Evolutionary conservation across 2,888 invertebrate genomes (phyloP), one percentile per base, ranked within the genome.

Genomic region (Phrixothrix hirtus): DNA sequence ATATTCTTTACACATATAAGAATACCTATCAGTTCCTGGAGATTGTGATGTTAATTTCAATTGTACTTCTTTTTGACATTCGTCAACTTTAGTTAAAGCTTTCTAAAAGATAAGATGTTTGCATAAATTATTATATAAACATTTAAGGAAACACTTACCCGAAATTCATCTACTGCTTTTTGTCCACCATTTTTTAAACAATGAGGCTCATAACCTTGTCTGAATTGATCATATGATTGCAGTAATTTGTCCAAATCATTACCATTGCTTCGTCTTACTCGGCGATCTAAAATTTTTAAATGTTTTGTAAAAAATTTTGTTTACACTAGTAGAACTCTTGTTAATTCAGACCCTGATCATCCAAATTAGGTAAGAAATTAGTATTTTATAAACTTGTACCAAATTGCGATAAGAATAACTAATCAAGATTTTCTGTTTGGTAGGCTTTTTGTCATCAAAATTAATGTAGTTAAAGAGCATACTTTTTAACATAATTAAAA

Each of bases 1-100:
- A 32, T 37, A 52, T 2, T 41, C 46, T 2, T 17, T 37, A 15
- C 52, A 52, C 21, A 46, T 16, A 14, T 46, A 46, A 2, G 27
- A 14, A n/a, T 39, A 51, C 1, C 38, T 44, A 14, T 29, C 21
- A n/a, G 16, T 7, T 17, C 37, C 37, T n/a, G 31, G 32, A 9
- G 13, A 11, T 25, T 27, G 26, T 9, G 25, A 10, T 9, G 11
- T 36, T 2, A 50, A 45, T 10, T 38, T 38, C 2, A 6, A 1
- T 14, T 16, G 15, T n/a, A 32, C 29, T 1, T 9, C n/a, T 6
- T 41, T 27, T 29, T 34, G 41, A 13, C 51, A 51, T 6, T n/a
- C 29, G n/a, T 51, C 26, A 4, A 45, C 35, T n/a, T 35, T n/a
- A 2, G 2, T 2, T 4, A 51, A 21, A 1, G 38, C 41, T 10